Conservation (phyloP, 2,888 invertebrate genomes). For the Spicauda simplicius region DNA sequence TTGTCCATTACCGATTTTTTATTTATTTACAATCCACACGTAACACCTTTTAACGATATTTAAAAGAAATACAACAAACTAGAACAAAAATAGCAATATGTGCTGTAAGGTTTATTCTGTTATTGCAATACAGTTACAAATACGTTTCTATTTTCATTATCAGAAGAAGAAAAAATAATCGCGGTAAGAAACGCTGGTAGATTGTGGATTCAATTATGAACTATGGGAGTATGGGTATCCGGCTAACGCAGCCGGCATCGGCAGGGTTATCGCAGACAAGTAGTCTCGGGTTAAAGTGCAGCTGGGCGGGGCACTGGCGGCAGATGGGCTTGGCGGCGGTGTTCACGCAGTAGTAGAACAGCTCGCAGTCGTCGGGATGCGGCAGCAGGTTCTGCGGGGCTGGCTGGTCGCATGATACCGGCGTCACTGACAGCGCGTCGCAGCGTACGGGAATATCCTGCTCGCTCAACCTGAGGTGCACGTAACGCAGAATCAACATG, state of each 20-base stretch:
- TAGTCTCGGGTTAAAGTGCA: conserved; percentile 52
- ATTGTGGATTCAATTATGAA: neutral
- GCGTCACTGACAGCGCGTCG: neutral
- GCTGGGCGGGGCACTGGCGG: conserved; percentile 45
- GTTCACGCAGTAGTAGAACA: conserved; percentile 55
- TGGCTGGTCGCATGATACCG: neutral
- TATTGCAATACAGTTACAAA: too few relatives aligned
- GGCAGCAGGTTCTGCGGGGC: neutral
- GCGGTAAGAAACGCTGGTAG: neutral
- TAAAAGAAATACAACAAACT: too few relatives aligned
- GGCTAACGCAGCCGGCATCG: conserved; percentile 46
- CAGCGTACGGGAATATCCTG: neutral
- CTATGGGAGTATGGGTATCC: neutral
- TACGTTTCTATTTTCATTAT: neutral
- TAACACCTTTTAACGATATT: neutral
- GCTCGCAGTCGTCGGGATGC: conserved; percentile 52
- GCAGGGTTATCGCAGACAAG: conserved; percentile 52
- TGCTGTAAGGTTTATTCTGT: too few relatives aligned
- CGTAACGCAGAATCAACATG: too few relatives aligned
- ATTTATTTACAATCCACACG: neutral
- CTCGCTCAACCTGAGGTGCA: neutral
- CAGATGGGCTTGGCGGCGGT: conserved; percentile 45
- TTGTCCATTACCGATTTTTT: neutral
- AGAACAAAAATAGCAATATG: too few relatives aligned
- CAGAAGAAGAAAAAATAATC: neutral